A percentile compares a stretch with the other conserved stretches of the same genome.
Conservation (phyloP, 2,888 invertebrate genomes). For the Drosophila engyochracea region DNA sequence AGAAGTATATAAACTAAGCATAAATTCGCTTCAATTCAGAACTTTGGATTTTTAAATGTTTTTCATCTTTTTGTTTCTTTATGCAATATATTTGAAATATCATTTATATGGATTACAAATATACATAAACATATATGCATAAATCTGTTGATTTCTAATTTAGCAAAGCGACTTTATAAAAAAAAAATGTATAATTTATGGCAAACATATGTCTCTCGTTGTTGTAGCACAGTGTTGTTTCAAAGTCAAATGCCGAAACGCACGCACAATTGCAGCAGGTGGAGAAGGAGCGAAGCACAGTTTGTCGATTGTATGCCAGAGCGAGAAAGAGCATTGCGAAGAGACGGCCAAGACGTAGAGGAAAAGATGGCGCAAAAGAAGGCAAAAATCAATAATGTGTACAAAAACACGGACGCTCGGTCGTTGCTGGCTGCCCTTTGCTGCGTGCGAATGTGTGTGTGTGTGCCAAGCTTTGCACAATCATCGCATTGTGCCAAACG, state of each 20-base stretch:
- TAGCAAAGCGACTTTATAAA: background rate
- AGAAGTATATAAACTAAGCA: background rate
- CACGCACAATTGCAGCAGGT: constrained; percentile 71
- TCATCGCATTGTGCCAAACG: constrained; percentile 70
- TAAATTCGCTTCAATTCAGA: background rate
- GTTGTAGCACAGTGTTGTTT: constrained; percentile 47
- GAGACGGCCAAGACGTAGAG: constrained; percentile 44
- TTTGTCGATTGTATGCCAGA: background rate
- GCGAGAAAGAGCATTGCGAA: background rate
- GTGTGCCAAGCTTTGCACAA: constrained; percentile 63
- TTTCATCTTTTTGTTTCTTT: background rate
- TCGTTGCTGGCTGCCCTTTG: constrained; percentile 47
- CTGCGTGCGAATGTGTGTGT: constrained; percentile 4
- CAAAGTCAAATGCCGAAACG: constrained; percentile 61
- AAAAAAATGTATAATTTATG: background rate
- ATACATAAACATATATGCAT: background rate
- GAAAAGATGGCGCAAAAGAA: constrained; percentile 64
- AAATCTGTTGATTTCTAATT: background rate
- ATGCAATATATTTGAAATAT: background rate
- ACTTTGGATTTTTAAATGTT: accelerated
- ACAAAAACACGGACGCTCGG: constrained; percentile 56
- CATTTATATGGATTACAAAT: too few species aligned
- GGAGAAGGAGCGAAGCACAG: constrained; percentile 12
- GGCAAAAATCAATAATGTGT: constrained; percentile 74
- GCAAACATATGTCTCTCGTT: background rate